Percentiles rank a stretch among this genome's conserved stretches.
These are phyloP conservation scores for Cheilinus undulatus DNA, from an alignment of 2,113 vertebrate genomes.

Conservation along the genomic window DNA sequence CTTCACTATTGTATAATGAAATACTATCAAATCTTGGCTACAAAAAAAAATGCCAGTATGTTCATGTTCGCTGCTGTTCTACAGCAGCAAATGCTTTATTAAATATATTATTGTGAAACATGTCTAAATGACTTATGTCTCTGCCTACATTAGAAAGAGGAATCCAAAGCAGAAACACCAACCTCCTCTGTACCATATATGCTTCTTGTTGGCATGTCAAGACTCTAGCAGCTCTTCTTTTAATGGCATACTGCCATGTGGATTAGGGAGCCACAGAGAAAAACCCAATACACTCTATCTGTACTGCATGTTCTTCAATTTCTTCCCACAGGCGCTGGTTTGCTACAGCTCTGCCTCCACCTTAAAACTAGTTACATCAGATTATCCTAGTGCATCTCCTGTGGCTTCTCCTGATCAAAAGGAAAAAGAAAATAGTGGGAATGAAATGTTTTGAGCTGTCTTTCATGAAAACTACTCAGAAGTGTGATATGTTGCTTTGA, in stretches of 20 bases:
- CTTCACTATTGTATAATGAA: too few species aligned
- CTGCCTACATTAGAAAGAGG: too few species aligned
- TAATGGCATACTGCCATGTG: conserved; percentile 51
- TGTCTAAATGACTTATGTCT: background rate
- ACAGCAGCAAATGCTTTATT: too few species aligned
- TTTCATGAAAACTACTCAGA: conserved; percentile 20
- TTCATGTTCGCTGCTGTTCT: too few species aligned
- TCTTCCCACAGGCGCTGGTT: too few species aligned
- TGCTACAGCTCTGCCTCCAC: conserved; percentile 27
- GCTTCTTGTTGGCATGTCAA: conserved; percentile 45
- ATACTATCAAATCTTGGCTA: too few species aligned
- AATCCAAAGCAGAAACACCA: too few species aligned
- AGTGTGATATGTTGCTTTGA: conserved; percentile 27
- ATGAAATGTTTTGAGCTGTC: conserved; percentile 15
- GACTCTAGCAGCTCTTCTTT: conserved; percentile 29
- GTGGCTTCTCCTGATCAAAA: conserved; percentile 34
- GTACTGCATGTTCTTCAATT: conserved; percentile 41
- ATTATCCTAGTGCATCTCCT: background rate
- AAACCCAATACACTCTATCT: conserved; percentile 47
- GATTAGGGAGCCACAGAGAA: conserved; percentile 54
- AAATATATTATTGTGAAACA: too few species aligned
- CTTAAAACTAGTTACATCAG: conserved; percentile 29
- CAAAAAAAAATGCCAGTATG: too few species aligned
- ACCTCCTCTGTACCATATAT: too few species aligned
- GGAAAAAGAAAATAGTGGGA: conserved; percentile 21